Conservation (phyloP, 1,140 invertebrate species). For the Drosophila paulistorum region DNA sequence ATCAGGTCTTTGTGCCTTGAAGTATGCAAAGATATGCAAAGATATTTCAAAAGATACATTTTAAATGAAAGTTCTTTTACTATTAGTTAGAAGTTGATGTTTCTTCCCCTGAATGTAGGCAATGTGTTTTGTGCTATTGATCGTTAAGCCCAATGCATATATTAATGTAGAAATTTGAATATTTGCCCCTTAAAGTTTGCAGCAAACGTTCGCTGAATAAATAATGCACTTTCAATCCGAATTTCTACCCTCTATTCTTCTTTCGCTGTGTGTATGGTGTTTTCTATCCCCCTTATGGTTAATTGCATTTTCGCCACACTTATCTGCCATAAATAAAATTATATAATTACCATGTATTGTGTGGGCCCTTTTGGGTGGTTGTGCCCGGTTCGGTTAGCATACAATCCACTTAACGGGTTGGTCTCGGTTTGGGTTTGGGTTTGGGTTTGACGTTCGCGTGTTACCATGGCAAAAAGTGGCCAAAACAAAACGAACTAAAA, state of each 20-base stretch:
- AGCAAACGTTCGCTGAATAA: not conserved
- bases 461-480: slow-evolving; percentile 75
- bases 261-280: not conserved
- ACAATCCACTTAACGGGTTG: slow-evolving; percentile 70
- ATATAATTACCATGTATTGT: slow-evolving; percentile 80
- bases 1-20: not conserved
- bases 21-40: not conserved
- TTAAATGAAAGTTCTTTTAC: not conserved
- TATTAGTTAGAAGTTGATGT: too few relatives aligned
- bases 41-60: not conserved
- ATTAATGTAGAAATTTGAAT: not conserved
- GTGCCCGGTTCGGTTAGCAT: slow-evolving; percentile 23
- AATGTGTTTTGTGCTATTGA: not conserved
- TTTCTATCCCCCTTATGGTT: slow-evolving; percentile 35
- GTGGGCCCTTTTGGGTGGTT: slow-evolving; percentile 20
- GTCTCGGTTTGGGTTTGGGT: slow-evolving; percentile 13
- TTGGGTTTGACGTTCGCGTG: slow-evolving; percentile 61
- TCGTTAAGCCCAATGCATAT: not conserved
- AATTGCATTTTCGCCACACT: slow-evolving; percentile 77
- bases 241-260: not conserved
- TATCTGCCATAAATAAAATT: slow-evolving; percentile 82
- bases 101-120: not conserved
- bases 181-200: slow-evolving; percentile 12
- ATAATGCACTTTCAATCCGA: slow-evolving; percentile 8
- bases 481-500: slow-evolving; percentile 73